Base-by-base conservation (phyloP, 2,797 vertebrate species). In the Tarsius wallacei region DNA sequence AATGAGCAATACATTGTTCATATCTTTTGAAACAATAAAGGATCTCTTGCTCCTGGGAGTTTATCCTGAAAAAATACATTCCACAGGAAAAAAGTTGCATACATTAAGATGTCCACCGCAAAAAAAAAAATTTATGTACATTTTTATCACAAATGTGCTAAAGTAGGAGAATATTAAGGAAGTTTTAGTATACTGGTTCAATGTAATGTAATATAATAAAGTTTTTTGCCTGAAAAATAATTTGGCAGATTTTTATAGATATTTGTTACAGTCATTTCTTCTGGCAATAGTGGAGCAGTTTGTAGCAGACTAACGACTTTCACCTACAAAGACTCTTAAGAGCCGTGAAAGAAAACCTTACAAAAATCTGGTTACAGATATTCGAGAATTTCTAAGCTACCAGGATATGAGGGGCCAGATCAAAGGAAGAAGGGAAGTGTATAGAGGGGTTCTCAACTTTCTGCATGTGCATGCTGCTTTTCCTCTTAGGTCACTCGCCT, bases 31-130 rank as follows among this genome's bases (percentile, higher is more conserved):
- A 94, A 83, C 49, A 84, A 22, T 71, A 87, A 90, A 90, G 55
- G 6, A 49, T 73, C 51, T 71, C 19, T 49, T 81, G 3, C 28
- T 93, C 22, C n/a, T 57, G 47, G 55, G 31, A 84, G 92, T 82
- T 83, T 16, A 89, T 89, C 90, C 57, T 80, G 55, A 87, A 93
- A 95, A 80, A 53, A 49, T 63, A 19, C 53, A 92, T 63, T 71
- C 42, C 66, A 24, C 11, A 53, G 47, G 6, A 12, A 61, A 73
- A 71, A 87, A 24, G 11, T 2, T 80, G 26, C 16, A 68, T 73
- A 13, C 88, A 70, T 57, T 87, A 91, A 49, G 19, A 68, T 70
- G 22, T 19, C 1, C 49, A 78, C 1, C 36, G 16, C 36, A 71
- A 80, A 82, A 61, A 36, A 36, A 84, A 84, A 51, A 8, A 4